Evolutionary conservation across 2,113 vertebrate genomes (phyloP).

Genomic region (Uropsilus gracilis): DNA sequence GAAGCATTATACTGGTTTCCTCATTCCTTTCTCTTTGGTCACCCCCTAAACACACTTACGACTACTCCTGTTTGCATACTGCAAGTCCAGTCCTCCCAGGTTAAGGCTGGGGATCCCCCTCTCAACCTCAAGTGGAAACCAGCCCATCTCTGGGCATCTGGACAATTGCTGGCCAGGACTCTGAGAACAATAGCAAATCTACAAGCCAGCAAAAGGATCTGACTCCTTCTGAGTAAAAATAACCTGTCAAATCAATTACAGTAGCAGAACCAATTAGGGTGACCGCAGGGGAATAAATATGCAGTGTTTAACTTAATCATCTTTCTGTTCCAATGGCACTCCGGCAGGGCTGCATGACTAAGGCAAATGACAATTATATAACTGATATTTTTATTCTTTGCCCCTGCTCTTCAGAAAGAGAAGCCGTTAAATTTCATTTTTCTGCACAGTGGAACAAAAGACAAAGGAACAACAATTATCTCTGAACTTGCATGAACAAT

Average conservation of each 20-base stretch:
- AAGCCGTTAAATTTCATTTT: slow-evolving; percentile 20
- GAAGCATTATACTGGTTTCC: neutral
- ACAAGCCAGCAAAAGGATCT: slow-evolving; percentile 42
- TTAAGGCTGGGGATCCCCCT: neutral
- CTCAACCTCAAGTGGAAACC: neutral
- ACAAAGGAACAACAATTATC: neutral
- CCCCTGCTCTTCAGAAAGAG: slow-evolving; percentile 32
- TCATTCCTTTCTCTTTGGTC: neutral
- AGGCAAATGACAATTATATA: slow-evolving; percentile 76
- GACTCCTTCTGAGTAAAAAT: slow-evolving; percentile 79
- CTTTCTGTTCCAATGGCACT: slow-evolving; percentile 55
- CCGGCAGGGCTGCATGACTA: slow-evolving; percentile 72
- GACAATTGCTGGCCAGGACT: neutral
- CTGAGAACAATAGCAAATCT: slow-evolving; percentile 2
- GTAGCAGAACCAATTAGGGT: slow-evolving; percentile 79
- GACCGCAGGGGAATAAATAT: slow-evolving; percentile 76
- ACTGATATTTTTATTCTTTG: slow-evolving; percentile 71
- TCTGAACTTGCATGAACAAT: neutral
- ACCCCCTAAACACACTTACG: neutral
- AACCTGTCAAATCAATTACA: slow-evolving; percentile 83
- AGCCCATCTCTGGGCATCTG: slow-evolving; percentile 65
- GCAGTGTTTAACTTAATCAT: slow-evolving; percentile 78
- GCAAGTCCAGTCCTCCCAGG: neutral
- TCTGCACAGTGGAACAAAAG: neutral
- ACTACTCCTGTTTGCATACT: neutral